Percentiles rank a stretch among this genome's conserved stretches.
phyloP scores from a whole-genome alignment of 2,797 vertebrate species.

The Sebastes nivosus region DNA sequence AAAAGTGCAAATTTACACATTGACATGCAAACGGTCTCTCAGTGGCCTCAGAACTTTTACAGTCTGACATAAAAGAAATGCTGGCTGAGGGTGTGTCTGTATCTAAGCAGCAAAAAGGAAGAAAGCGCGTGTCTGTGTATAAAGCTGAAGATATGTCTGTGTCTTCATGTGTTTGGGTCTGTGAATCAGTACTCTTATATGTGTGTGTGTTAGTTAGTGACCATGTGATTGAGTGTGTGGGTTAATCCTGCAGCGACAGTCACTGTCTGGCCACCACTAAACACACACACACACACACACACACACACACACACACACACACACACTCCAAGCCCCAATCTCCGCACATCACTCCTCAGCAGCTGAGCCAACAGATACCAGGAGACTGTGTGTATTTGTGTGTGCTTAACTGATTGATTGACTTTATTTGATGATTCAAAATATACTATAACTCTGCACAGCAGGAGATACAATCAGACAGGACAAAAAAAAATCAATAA shows the following conservation, averaged over 20 bases:
- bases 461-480: neutral
- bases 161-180: neutral
- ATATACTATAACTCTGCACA: too few species aligned
- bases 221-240: too few species aligned
- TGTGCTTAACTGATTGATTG: neutral
- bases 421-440: neutral
- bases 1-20: slow-evolving; percentile 31
- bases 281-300: neutral
- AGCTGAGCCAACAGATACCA: slow-evolving; percentile 57
- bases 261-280: too few species aligned
- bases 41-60: slow-evolving; percentile 56
- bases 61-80: slow-evolving; percentile 43
- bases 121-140: neutral
- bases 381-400: neutral
- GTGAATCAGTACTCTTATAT: too few species aligned
- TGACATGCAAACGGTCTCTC: slow-evolving; percentile 19
- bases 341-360: slow-evolving; percentile 35
- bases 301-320: slow-evolving; percentile 5
- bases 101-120: slow-evolving; percentile 11
- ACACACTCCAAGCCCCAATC: neutral
- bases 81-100: slow-evolving; percentile 17
- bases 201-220: too few species aligned
- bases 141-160: neutral
- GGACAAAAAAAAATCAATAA: neutral
- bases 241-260: too few species aligned